Conservation (phyloP, 2,113 vertebrate genomes). For the Neolamprologus longior region DNA sequence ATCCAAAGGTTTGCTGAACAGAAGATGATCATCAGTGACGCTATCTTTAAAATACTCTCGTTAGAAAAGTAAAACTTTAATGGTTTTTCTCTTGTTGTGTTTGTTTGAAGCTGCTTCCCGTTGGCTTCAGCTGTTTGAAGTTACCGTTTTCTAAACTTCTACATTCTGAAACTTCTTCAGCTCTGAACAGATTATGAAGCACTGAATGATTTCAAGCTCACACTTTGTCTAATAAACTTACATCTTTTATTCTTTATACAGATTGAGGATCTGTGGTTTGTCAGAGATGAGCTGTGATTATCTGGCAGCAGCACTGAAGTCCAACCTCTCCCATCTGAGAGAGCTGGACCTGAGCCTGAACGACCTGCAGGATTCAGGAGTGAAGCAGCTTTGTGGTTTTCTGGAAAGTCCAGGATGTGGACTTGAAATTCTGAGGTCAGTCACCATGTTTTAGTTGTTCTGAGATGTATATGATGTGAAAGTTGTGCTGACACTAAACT, state of each 20-base stretch:
- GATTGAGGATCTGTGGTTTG: background rate
- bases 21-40: background rate
- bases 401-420: background rate
- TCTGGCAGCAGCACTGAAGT: background rate
- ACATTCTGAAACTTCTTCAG: background rate
- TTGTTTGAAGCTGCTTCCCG: background rate
- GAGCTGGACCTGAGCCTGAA: background rate
- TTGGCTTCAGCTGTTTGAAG: background rate
- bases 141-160: fast-evolving
- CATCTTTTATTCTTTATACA: background rate
- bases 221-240: background rate
- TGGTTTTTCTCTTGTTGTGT: background rate
- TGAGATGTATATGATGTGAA: background rate
- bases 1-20: background rate
- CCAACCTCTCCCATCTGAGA: background rate
- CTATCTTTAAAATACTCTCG: background rate
- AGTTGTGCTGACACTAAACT: background rate
- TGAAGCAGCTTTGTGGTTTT: background rate
- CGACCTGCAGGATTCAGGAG: background rate
- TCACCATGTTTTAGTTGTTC: background rate
- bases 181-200: fast-evolving
- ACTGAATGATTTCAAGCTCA: background rate
- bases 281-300: background rate
- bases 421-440: background rate
- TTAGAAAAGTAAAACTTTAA: background rate